Conservation (phyloP, 2,113 vertebrate genomes). For the Alouatta palliata region DNA sequence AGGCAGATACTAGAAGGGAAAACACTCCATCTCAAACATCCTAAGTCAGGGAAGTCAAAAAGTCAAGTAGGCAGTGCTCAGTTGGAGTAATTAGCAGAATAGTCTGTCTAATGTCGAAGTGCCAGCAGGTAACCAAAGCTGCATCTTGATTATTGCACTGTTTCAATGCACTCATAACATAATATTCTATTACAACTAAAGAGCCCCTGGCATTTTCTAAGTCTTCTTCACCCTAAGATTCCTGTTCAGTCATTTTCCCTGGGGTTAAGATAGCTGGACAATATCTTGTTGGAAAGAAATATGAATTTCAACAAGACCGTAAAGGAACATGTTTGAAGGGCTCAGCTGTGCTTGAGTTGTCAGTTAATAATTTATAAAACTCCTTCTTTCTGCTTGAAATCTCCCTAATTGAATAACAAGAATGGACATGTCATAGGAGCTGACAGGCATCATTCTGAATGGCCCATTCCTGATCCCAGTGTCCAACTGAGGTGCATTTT, state of each 20-base stretch:
- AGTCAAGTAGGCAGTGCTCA: conserved; percentile 54
- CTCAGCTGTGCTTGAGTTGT: background rate
- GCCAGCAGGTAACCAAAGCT: conserved; percentile 56
- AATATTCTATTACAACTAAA: background rate
- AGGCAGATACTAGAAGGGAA: background rate
- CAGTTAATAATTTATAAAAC: conserved; percentile 44
- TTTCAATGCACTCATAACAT: background rate
- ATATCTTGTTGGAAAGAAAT: background rate
- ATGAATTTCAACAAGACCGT: conserved; percentile 18
- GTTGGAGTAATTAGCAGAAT: conserved; percentile 52
- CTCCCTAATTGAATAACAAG: background rate
- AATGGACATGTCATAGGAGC: background rate
- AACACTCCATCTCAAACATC: background rate
- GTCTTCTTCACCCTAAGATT: background rate
- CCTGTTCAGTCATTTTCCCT: conserved; percentile 23
- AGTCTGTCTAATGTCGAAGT: conserved; percentile 28
- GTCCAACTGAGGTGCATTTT: background rate
- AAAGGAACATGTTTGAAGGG: background rate
- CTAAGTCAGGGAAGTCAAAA: conserved; percentile 43
- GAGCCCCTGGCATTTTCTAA: conserved; percentile 14
- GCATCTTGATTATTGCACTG: background rate
- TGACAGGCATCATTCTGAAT: background rate
- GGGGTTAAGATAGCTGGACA: conserved; percentile 33
- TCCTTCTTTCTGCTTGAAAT: conserved; percentile 20
- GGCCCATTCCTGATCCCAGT: background rate